phyloP scores from a whole-genome alignment of 2,797 vertebrate genomes.

The Amazonetta brasiliensis region DNA sequence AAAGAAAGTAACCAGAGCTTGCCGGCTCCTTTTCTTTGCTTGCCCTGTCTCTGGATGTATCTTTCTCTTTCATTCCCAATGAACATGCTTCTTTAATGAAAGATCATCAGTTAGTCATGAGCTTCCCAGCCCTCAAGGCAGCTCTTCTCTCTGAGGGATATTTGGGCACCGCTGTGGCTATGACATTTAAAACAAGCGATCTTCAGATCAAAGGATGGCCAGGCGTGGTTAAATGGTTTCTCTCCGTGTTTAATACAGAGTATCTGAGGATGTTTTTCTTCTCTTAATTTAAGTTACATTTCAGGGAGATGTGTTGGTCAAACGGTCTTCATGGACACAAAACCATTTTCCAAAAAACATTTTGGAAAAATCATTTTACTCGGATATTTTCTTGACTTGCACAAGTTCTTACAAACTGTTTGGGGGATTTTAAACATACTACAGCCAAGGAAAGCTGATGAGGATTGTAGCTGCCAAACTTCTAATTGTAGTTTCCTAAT shows the following conservation, averaged over 20 bases:
- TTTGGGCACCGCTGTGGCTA: neutral
- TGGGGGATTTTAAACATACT: slow-evolving; percentile 40
- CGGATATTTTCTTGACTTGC: neutral
- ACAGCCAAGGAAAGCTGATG: slow-evolving; percentile 41
- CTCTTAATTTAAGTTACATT: slow-evolving; percentile 1
- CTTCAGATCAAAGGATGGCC: neutral
- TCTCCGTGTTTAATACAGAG: neutral
- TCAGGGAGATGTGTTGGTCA: neutral
- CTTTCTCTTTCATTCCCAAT: neutral
- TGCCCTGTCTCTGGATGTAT: neutral
- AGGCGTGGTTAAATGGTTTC: neutral
- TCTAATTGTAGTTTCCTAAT: slow-evolving; percentile 26
- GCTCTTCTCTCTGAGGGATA: neutral
- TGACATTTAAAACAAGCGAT: neutral
- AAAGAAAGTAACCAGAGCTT: neutral
- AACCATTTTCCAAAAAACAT: neutral
- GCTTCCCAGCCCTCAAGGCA: neutral
- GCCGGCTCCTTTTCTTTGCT: neutral
- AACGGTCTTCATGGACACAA: neutral
- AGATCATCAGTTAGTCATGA: fast-evolving
- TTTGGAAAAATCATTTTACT: neutral
- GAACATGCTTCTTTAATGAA: neutral
- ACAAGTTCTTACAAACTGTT: slow-evolving; percentile 22
- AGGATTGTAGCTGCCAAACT: neutral
- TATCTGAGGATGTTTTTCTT: neutral